Percentiles rank a stretch among this genome's conserved stretches.
These are phyloP conservation scores for Novumbra hubbsi DNA, from an alignment of 2,797 vertebrate genomes.

Conservation along the genomic window DNA sequence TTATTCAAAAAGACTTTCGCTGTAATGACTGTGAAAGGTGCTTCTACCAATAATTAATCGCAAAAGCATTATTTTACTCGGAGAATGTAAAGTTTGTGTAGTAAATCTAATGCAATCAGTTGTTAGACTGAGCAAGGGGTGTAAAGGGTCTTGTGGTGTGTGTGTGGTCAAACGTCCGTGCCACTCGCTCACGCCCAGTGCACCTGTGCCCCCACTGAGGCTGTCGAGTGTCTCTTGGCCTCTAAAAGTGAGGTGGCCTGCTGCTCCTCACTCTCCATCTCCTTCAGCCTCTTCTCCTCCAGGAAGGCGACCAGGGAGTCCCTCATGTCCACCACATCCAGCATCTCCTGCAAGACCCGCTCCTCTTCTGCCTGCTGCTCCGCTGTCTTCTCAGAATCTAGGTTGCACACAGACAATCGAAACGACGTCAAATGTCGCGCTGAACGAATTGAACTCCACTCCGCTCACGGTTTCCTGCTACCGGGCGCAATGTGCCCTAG, in stretches of 20 bases:
- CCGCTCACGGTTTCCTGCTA: neutral
- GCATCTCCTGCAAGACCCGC: constrained; percentile 74
- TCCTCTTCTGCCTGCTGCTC: constrained; percentile 76
- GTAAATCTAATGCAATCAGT: too few relatives aligned
- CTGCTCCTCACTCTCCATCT: constrained; percentile 71
- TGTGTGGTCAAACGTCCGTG: constrained; percentile 13
- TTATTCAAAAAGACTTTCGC: too few relatives aligned
- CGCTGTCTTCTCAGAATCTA: constrained; percentile 78
- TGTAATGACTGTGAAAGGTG: too few relatives aligned
- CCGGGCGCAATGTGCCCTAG: too few relatives aligned
- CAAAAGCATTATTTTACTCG: too few relatives aligned
- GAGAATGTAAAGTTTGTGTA: too few relatives aligned
- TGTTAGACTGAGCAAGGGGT: neutral
- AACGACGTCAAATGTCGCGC: neutral
- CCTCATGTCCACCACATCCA: constrained; percentile 88
- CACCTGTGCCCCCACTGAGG: constrained; percentile 63
- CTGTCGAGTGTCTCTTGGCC: constrained; percentile 67
- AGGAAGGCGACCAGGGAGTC: constrained; percentile 84
- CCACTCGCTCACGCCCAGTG: constrained; percentile 66
- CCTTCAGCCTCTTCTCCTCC: constrained; percentile 85
- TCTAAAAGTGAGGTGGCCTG: constrained; percentile 60
- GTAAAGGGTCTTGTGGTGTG: constrained; percentile 4
- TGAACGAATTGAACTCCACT: neutral
- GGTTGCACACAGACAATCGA: constrained; percentile 12
- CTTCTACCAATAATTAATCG: too few relatives aligned